Evolutionary conservation across 2,888 invertebrate genomes (phyloP).

Genomic region (Notodonta ziczac): DNA sequence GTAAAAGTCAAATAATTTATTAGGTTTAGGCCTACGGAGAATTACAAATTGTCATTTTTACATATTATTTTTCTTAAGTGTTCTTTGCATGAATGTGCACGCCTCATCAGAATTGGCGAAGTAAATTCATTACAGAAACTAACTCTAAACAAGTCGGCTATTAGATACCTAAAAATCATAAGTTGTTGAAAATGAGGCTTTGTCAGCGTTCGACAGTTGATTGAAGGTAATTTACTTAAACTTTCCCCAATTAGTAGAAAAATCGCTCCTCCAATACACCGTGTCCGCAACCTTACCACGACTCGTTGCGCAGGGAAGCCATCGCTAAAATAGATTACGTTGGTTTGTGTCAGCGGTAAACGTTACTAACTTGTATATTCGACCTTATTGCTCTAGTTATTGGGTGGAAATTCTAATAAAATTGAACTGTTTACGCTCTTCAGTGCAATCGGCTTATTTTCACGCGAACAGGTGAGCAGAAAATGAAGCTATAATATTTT

Average conservation of each 20-base stretch:
- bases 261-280: constrained; percentile 13
- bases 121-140: no score
- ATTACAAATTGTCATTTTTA: no score
- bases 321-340: constrained; percentile 52
- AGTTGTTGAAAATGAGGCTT: no score
- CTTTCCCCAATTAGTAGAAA: background rate
- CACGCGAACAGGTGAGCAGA: constrained; percentile 30
- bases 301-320: constrained; percentile 41
- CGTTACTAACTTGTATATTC: constrained; percentile 16
- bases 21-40: no score
- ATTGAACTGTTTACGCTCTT: background rate
- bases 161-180: no score
- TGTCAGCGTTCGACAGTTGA: no score
- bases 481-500: constrained; percentile 20
- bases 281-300: constrained; percentile 12
- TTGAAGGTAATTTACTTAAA: no score
- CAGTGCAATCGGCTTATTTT: constrained; percentile 12
- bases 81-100: no score
- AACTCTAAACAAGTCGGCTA: no score
- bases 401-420: constrained; percentile 14
- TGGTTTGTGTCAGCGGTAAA: constrained; percentile 22
- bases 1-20: no score
- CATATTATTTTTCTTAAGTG: no score
- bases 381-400: constrained; percentile 12
- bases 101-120: no score